Evolutionary conservation across 2,113 vertebrate genomes (phyloP), one percentile per base, ranked within the genome.

Genomic region (Anhinga rufa): DNA sequence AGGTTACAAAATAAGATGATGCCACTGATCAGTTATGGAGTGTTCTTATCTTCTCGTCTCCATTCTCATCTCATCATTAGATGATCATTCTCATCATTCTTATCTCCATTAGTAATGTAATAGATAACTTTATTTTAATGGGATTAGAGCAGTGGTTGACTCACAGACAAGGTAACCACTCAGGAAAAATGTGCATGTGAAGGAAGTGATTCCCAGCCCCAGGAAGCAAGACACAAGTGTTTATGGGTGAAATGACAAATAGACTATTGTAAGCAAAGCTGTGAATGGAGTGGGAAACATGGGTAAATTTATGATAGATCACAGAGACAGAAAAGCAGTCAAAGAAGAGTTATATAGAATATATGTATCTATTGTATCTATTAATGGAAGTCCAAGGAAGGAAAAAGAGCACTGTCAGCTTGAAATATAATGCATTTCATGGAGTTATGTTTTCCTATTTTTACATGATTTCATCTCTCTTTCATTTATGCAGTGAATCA

Each of bases 341-440:
- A 40, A 61, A 87, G 60, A 85, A 68, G 57, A 83, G 34, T 78
- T 81, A 54, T 36, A 76, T 1, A 38, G 46, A 88, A 88, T 93
- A 48, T 74, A 91, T 54, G 52, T 79, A 76, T 87, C 80, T 86
- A 64, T 84, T 89, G 70, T 68, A 92, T 78, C 75, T 96, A 49
- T 84, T 94, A 97, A 76, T 69, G 57, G 68, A 95, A 92, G 44
- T 34, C 68, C 3, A 5, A 89, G 44, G 62, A 92, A 90, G 77
- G 94, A 82, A 85, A 90, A 95, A 93, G 49, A 82, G 64, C 60
- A 75, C 40, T 82, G 80, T 72, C 90, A 92, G 38, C 60, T 74
- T 94, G 92, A 96, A 92, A 95, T 90, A 87, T 62, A 86, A 44
- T 71, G 60, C 32, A 51, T 81, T 93, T 61, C 68, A 48, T 69